These are phyloP conservation scores for Chaitophorus viminalis DNA, from an alignment of 2,888 invertebrate species.

Conservation along the genomic window DNA sequence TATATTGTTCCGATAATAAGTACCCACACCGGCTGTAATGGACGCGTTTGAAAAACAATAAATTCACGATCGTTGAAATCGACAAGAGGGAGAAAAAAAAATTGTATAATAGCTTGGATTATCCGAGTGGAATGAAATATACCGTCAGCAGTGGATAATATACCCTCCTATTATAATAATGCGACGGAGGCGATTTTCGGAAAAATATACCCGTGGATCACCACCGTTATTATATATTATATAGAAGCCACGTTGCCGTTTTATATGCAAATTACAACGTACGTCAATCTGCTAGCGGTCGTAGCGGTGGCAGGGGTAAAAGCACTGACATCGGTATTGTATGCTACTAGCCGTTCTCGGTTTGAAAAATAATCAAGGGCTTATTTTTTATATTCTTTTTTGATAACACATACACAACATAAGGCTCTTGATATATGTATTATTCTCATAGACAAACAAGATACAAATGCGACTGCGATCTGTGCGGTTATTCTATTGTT, in stretches of 20 bases:
- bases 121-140: not conserved
- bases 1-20: not conserved
- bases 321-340: not conserved
- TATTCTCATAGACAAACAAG: too few species aligned
- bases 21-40: not conserved
- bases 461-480: too few species aligned
- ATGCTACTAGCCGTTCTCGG: not conserved
- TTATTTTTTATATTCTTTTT: too few species aligned
- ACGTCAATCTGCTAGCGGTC: not conserved
- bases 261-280: not conserved
- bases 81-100: not conserved
- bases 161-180: not conserved
- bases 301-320: not conserved
- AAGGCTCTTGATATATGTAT: not conserved
- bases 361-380: not conserved
- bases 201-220: conserved; percentile 2
- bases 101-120: not conserved
- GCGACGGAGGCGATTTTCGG: not conserved
- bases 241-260: not conserved
- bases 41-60: not conserved
- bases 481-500: too few species aligned
- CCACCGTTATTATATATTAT: not conserved
- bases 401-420: not conserved
- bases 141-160: not conserved
- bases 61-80: not conserved